These are phyloP conservation scores for Cynodonichthys magdalenae DNA, from an alignment of 2,797 vertebrate species.

Conservation along the genomic window DNA sequence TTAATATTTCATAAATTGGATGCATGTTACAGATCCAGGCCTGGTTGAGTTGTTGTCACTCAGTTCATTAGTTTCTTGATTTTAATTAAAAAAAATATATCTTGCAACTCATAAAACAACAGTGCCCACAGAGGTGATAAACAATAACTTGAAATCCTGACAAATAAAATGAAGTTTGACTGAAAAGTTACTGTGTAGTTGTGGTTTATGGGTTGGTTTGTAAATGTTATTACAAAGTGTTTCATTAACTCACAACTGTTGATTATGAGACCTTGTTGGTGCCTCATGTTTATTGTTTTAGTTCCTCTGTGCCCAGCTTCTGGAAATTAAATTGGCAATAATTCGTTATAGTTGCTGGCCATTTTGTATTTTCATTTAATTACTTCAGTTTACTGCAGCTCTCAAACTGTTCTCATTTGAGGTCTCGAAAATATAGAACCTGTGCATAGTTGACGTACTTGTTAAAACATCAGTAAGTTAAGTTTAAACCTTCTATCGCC, in stretches of 20 bases:
- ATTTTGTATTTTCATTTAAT: not conserved
- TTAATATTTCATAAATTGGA: too few species aligned
- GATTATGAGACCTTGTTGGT: slow-evolving; percentile 1
- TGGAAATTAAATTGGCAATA: too few species aligned
- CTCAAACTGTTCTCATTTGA: not conserved
- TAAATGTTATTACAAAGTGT: not conserved
- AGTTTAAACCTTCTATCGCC: not conserved
- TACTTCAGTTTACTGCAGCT: not conserved
- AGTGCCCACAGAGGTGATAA: too few species aligned
- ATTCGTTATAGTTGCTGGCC: not conserved
- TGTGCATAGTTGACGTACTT: not conserved
- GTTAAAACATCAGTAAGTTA: not conserved
- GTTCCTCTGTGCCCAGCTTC: not conserved
- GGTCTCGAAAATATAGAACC: not conserved
- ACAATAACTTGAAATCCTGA: too few species aligned
- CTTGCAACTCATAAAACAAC: too few species aligned
- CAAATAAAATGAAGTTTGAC: too few species aligned
- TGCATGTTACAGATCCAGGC: too few species aligned
- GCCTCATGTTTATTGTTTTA: not conserved
- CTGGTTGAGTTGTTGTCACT: too few species aligned
- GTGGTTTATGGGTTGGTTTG: too few species aligned
- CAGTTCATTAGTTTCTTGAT: too few species aligned
- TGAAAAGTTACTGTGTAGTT: too few species aligned
- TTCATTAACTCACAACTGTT: slow-evolving; percentile 14
- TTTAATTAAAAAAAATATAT: too few species aligned